Conservation (phyloP, 2,888 invertebrate species). For the Drosophila fulvimacula region DNA sequence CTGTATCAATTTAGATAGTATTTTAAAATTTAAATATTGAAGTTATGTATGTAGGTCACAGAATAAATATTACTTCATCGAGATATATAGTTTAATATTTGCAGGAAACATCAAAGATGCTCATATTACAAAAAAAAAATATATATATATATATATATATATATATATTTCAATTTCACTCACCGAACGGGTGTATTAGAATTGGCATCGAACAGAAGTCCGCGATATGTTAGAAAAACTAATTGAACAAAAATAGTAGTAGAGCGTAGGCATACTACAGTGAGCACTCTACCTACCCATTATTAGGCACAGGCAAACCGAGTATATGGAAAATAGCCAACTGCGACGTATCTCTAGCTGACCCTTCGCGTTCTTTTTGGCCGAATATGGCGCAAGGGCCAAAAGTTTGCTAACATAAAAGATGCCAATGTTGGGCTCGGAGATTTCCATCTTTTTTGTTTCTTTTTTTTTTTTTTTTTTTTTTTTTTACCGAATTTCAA, state of each 20-base stretch:
- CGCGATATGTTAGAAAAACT: conserved; percentile 83
- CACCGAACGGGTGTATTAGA: conserved; percentile 83
- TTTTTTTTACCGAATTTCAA: neutral
- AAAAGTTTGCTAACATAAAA: conserved; percentile 82
- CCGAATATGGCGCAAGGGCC: conserved; percentile 82
- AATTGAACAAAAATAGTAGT: neutral
- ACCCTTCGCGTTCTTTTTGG: conserved; percentile 75
- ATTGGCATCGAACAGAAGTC: conserved; percentile 83
- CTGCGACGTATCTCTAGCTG: conserved; percentile 77
- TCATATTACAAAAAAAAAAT: no score
- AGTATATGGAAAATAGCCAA: conserved; percentile 79
- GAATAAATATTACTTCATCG: no score
- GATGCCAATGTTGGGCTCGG: conserved; percentile 79
- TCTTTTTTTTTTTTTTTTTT: no score
- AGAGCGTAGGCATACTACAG: no score
- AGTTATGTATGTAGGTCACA: no score
- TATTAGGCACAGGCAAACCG: conserved; percentile 71
- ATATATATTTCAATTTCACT: conserved; percentile 31
- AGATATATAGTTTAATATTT: no score
- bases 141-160: no score
- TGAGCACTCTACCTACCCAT: conserved; percentile 72
- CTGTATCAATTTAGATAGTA: no score
- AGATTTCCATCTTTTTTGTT: conserved; percentile 82
- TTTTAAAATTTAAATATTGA: no score
- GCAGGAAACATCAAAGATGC: no score